Conservation (phyloP, 2,797 vertebrate genomes). For the Anguilla megastoma region DNA sequence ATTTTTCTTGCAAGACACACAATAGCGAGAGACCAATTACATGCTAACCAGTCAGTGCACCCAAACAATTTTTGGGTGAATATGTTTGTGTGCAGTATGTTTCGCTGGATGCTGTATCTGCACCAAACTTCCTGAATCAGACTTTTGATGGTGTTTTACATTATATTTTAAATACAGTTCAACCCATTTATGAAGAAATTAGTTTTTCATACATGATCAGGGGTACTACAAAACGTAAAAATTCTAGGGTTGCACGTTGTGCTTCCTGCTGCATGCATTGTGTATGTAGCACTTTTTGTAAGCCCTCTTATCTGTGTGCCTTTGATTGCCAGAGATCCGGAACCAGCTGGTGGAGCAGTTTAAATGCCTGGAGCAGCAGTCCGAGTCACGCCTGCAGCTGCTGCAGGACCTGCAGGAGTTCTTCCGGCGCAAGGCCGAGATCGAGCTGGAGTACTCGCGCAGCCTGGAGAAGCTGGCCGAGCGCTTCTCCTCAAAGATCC, state of each 20-base stretch:
- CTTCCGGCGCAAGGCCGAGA: conserved; percentile 95
- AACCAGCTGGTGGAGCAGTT: conserved; percentile 96
- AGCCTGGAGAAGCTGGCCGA: conserved; percentile 96
- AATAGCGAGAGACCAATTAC: not conserved
- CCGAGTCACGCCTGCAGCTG: conserved; percentile 91
- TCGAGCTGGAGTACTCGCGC: conserved; percentile 93
- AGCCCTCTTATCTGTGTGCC: conserved; percentile 20
- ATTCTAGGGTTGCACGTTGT: not conserved
- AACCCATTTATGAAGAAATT: not conserved
- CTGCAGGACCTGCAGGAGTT: conserved; percentile 98
- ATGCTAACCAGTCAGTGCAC: not conserved
- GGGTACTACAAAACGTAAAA: not conserved
- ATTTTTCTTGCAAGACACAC: not conserved
- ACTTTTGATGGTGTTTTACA: too few relatives aligned
- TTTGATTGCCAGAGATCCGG: conserved; percentile 84
- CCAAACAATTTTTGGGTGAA: not conserved
- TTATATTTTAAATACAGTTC: not conserved
- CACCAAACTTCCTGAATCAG: not conserved
- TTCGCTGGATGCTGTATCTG: not conserved
- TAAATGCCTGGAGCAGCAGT: conserved; percentile 97
- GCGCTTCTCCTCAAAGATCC: conserved; percentile 94
- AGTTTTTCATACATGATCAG: not conserved
- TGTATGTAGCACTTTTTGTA: conserved; percentile 39
- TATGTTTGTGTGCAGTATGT: not conserved
- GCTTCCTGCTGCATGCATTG: not conserved